Conservation (phyloP, 2,888 invertebrate species). For the Thera obeliscata region DNA sequence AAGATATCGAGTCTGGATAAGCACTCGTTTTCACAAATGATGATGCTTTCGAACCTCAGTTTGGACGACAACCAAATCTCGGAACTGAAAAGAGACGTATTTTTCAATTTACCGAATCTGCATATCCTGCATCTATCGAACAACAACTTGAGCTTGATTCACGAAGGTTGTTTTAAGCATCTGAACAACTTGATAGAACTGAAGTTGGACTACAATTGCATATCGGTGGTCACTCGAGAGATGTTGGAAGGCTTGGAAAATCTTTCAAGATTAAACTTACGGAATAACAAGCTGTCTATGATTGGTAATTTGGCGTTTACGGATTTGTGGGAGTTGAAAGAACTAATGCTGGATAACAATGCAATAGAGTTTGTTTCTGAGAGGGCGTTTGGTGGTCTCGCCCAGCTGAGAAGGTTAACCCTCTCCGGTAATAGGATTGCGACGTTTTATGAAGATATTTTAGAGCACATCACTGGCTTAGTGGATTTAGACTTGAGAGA, state of each 20-base stretch:
- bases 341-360: constrained; percentile 88
- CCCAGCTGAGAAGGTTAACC: constrained; percentile 87
- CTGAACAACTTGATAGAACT: constrained; percentile 90
- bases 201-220: constrained; percentile 90
- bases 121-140: constrained; percentile 91
- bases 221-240: constrained; percentile 90
- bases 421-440: constrained; percentile 90
- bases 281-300: constrained; percentile 89
- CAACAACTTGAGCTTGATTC: constrained; percentile 93
- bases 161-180: constrained; percentile 92
- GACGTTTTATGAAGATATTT: constrained; percentile 88
- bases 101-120: constrained; percentile 89
- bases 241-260: constrained; percentile 90
- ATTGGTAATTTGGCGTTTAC: constrained; percentile 92
- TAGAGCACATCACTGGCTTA: constrained; percentile 88
- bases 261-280: constrained; percentile 89
- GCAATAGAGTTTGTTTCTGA: constrained; percentile 89
- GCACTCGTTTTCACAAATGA: constrained; percentile 90
- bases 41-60: constrained; percentile 87
- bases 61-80: constrained; percentile 90
- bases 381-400: constrained; percentile 90
- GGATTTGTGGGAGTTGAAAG: constrained; percentile 89
- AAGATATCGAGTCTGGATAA: constrained; percentile 87
- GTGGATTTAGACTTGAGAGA: constrained; percentile 90
- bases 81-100: constrained; percentile 89